Base-by-base conservation (phyloP, 1,140 invertebrate genomes). In the Popillia japonica region DNA sequence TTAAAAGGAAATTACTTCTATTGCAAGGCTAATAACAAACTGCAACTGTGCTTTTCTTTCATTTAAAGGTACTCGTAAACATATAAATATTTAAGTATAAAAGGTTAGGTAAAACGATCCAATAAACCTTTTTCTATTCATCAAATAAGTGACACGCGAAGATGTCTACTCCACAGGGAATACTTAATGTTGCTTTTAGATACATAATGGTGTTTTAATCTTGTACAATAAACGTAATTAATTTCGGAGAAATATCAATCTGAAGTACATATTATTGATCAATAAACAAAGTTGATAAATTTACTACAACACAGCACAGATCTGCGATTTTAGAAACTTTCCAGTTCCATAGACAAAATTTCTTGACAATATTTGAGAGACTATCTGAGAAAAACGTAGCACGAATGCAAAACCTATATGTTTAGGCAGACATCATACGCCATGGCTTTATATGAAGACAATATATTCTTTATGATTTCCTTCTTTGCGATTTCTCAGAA, bases 11-110 rank as follows among this genome's bases (percentile, higher is more conserved):
- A 6, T n/a, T 14, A 14, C 14, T 17, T 6, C 11, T 55, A n/a
- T 55, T 55, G 48, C 14, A 17, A 55, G 11, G 6, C 11, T 55
- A 34, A 34, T 34, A 34, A 4, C 11, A 17, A 55, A 55, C 48
- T n/a, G 11, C 3, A n/a, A 17, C 17, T 34, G 17, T 17, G 0
- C 11, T 7, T 3, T 55, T 17, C 4, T 34, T 4, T 34, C 14
- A 55, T 55, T 55, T n/a, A 7, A 55, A 14, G 14, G 6, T 55
- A 55, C 14, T 55, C 6, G 48, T 55, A 55, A 55, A 55, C 48
- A 55, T 55, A 55, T 55, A 55, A 55, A 55, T 55, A 55, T 55
- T 55, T 55, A 55, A n/a, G n/a, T n/a, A n/a, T n/a, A n/a, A n/a
- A n/a, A n/a, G n/a, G n/a, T n/a, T n/a, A n/a, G n/a, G n/a, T n/a